Evolutionary conservation across 2,888 invertebrate genomes (phyloP).

Genomic region (Metalampra italica): DNA sequence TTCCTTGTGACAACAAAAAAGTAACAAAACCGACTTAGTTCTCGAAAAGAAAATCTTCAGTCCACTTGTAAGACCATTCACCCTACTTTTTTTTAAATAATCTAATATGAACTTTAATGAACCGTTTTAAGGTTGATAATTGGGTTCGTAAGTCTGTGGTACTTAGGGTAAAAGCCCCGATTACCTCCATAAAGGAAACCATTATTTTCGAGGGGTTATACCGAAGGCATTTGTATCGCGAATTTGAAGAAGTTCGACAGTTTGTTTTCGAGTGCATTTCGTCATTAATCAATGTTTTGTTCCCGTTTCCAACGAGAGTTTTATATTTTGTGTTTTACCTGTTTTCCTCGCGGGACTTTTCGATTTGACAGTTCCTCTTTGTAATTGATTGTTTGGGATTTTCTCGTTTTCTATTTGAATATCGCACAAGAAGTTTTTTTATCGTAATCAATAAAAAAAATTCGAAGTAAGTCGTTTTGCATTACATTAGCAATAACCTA

Average conservation of each 20-base stretch:
- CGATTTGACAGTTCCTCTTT: slow-evolving; percentile 60
- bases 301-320: slow-evolving; percentile 46
- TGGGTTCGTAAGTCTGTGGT: slow-evolving; percentile 10
- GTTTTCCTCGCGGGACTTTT: slow-evolving; percentile 49
- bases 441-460: no score
- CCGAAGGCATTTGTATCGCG: slow-evolving; percentile 72
- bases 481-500: no score
- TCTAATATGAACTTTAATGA: slow-evolving; percentile 16
- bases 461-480: no score
- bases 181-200: slow-evolving; percentile 61
- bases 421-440: not conserved
- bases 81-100: slow-evolving; percentile 27
- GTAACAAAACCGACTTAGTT: slow-evolving; percentile 50
- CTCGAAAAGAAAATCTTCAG: slow-evolving; percentile 53
- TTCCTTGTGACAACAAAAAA: slow-evolving; percentile 68
- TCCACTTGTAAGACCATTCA: slow-evolving; percentile 44
- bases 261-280: slow-evolving; percentile 78
- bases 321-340: slow-evolving; percentile 71
- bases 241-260: slow-evolving; percentile 79
- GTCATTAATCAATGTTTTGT: slow-evolving; percentile 78
- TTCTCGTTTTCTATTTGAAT: slow-evolving; percentile 15
- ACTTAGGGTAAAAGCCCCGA: slow-evolving; percentile 29
- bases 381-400: slow-evolving; percentile 69
- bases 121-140: slow-evolving; percentile 17
- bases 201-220: slow-evolving; percentile 75